These are phyloP conservation scores for Mactra quadrangularis DNA, from an alignment of 1,140 invertebrate genomes.

Conservation along the genomic window DNA sequence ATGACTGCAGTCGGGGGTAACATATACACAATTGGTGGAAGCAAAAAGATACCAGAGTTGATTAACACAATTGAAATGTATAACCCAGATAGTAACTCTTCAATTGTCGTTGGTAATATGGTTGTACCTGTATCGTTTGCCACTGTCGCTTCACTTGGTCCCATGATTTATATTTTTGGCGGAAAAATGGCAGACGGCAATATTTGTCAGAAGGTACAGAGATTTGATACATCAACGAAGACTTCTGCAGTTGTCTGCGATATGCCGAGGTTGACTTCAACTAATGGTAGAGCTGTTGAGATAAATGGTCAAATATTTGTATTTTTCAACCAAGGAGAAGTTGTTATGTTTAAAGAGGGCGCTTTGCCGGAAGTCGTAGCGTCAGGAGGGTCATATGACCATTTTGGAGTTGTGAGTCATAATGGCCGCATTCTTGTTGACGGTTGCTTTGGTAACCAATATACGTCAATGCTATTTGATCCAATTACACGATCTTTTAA, in stretches of 20 bases:
- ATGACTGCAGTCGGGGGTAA: slow-evolving; percentile 13
- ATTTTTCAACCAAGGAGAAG: slow-evolving; percentile 36
- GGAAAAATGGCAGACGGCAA: slow-evolving; percentile 33
- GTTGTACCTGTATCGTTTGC: slow-evolving; percentile 55
- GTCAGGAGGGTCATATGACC: slow-evolving; percentile 19
- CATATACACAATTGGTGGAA: slow-evolving; percentile 50
- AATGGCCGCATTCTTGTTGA: slow-evolving; percentile 47
- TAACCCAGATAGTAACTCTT: background rate
- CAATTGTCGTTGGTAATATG: slow-evolving; percentile 17
- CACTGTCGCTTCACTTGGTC: slow-evolving; percentile 17
- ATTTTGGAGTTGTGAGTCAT: slow-evolving; percentile 47
- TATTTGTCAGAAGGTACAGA: slow-evolving; percentile 42
- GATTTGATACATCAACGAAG: slow-evolving; percentile 37
- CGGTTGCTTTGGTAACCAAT: slow-evolving; percentile 53
- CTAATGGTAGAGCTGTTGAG: slow-evolving; percentile 17
- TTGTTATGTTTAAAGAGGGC: slow-evolving; percentile 31
- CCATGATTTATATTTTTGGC: slow-evolving; percentile 58
- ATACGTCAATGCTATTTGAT: slow-evolving; percentile 42
- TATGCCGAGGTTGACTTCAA: slow-evolving; percentile 36
- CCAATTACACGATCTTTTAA: slow-evolving; percentile 24
- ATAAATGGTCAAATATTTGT: slow-evolving; percentile 34
- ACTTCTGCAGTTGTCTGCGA: slow-evolving; percentile 28
- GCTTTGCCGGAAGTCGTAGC: background rate
- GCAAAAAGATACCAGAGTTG: slow-evolving; percentile 17
- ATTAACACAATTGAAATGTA: slow-evolving; percentile 36